A percentile compares a stretch with the other conserved stretches of the same genome.
phyloP scores from a whole-genome alignment of 1,140 invertebrate species.

The Phocides pigmalion region DNA sequence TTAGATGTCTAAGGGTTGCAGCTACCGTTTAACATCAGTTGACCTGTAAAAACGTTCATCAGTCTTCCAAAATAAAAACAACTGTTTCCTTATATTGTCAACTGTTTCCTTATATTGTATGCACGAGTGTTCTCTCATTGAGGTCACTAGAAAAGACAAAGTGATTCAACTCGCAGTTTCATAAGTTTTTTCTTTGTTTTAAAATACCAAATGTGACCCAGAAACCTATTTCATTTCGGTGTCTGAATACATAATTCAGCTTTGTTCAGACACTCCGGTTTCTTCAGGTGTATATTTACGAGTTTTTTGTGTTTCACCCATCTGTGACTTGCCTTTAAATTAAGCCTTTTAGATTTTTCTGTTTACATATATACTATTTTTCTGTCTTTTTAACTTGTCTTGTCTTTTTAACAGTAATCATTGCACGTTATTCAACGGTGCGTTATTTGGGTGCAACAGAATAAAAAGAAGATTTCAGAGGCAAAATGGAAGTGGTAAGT shows the following conservation, averaged over 20 bases:
- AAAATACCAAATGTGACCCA: conserved; percentile 29
- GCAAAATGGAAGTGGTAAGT: conserved; percentile 7
- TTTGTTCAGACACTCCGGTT: conserved; percentile 6
- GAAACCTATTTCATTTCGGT: conserved; percentile 26
- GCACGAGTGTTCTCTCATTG: conserved; percentile 3
- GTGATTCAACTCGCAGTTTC: conserved; percentile 8
- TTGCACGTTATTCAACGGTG: conserved; percentile 2
- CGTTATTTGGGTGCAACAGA: not conserved
- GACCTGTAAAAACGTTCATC: too few species aligned
- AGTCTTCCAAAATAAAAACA: too few species aligned
- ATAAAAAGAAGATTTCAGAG: not conserved
- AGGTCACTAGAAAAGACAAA: conserved; percentile 14
- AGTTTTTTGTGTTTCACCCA: not conserved
- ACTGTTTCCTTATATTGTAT: not conserved
- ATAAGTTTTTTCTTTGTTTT: conserved; percentile 26
- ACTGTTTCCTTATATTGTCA: too few species aligned
- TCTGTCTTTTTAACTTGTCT: too few species aligned
- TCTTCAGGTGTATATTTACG: not conserved
- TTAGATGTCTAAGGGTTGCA: too few species aligned
- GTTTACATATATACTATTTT: too few species aligned
- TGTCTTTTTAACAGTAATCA: conserved; percentile 10
- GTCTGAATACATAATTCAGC: conserved; percentile 15
- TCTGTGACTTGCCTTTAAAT: not conserved
- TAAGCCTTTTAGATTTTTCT: not conserved
- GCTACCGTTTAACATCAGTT: too few species aligned